Percentiles rank a stretch among this genome's conserved stretches.
These are phyloP conservation scores for Megaceryle alcyon DNA, from an alignment of 2,797 vertebrate species.

Conservation along the genomic window DNA sequence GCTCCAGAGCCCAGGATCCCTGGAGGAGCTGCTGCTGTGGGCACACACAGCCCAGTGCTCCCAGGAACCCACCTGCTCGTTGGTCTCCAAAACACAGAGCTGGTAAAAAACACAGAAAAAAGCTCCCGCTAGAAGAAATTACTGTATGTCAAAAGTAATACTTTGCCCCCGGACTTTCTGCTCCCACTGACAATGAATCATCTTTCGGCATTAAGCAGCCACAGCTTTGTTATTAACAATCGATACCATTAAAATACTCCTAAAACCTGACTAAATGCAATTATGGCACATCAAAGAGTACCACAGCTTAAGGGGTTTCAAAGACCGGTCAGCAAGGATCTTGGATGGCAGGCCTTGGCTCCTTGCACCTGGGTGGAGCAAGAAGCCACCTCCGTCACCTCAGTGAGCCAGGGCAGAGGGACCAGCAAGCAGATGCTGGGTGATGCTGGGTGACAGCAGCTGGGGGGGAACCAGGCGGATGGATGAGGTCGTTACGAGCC, in stretches of 20 bases:
- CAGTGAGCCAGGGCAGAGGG: accelerated
- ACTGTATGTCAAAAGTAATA: constrained; percentile 30
- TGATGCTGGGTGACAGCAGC: background rate
- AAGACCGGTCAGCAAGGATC: background rate
- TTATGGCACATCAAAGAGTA: background rate
- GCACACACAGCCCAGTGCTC: background rate
- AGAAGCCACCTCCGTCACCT: background rate
- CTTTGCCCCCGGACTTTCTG: constrained; percentile 66
- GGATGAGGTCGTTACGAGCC: accelerated
- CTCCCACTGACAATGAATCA: constrained; percentile 69
- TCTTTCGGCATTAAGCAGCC: constrained; percentile 45
- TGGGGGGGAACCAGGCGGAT: no score
- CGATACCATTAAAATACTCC: constrained; percentile 40
- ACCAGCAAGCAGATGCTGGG: accelerated
- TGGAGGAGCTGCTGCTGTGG: background rate
- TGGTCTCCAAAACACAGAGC: background rate
- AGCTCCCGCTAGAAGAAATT: constrained; percentile 16
- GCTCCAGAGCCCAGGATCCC: background rate
- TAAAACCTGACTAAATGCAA: constrained; percentile 19
- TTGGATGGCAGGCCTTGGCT: background rate
- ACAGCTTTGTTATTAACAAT: constrained; percentile 64
- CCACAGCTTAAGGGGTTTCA: background rate
- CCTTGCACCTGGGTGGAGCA: background rate
- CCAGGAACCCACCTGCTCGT: background rate
- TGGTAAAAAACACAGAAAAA: background rate